A percentile compares a stretch with the other conserved stretches of the same genome.
Conservation (phyloP, 2,113 vertebrate genomes). For the Rhinolophus ferrumequinum region DNA sequence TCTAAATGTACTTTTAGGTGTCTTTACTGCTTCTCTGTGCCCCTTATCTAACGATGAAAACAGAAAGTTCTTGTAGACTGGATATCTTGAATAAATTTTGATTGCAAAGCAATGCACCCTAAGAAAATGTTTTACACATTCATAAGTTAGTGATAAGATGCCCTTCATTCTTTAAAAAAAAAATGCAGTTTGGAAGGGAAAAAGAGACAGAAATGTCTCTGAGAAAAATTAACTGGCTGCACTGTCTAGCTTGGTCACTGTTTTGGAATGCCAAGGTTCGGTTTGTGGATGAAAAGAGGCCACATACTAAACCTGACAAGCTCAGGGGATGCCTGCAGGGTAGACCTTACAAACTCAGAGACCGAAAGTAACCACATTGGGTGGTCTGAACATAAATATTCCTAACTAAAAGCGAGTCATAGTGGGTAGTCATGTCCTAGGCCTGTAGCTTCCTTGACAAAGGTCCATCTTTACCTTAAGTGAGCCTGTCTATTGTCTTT, state of each 20-base stretch:
- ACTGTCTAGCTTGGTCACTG: neutral
- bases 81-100: neutral
- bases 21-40: neutral
- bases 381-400: too few relatives aligned
- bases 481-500: too few relatives aligned
- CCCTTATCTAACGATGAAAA: neutral
- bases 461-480: too few relatives aligned
- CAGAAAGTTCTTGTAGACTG: neutral
- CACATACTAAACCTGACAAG: too few relatives aligned
- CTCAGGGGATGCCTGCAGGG: too few relatives aligned
- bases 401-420: too few relatives aligned
- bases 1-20: neutral
- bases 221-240: constrained; percentile 16
- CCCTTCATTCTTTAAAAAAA: neutral
- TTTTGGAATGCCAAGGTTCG: neutral
- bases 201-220: neutral
- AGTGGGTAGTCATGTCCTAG: too few relatives aligned
- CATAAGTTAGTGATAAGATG: constrained; percentile 17
- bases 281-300: too few relatives aligned
- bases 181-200: neutral
- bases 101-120: neutral
- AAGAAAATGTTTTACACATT: neutral
- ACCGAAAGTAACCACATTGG: too few relatives aligned
- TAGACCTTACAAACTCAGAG: too few relatives aligned
- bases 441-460: too few relatives aligned